Base-by-base conservation (phyloP, 2,797 vertebrate genomes). In the Natrix natrix region DNA sequence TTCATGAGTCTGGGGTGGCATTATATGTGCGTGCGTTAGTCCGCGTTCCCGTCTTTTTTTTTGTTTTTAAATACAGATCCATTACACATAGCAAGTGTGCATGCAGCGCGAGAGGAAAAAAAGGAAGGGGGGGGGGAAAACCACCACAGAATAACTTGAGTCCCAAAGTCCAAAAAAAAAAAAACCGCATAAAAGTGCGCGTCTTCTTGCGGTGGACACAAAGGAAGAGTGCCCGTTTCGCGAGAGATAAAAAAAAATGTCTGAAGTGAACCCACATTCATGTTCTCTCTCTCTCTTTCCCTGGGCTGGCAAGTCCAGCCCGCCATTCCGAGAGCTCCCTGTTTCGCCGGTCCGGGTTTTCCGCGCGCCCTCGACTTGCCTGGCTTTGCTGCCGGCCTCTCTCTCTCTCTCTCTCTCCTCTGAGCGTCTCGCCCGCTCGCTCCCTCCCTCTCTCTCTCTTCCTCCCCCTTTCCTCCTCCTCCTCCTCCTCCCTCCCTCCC, bases 401-500 rank as follows among this genome's bases (percentile, higher is more conserved):
- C 55, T n/a, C 66, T 43, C 54, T 48, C 17, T n/a, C 87, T 10
- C 32, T 26, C 28, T 16, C 11, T n/a, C 28, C 88, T 93, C 91
- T 92, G 93, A 83, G 95, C 94, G 95, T 94, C 94, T 92, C 88
- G 95, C 69, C 52, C 37, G 16, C 56, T 1, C 48, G 17, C n/a
- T 37, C 32, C 6, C 13, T 14, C 48, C 0, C 86, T 8, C 54
- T 12, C 22, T 11, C 11, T 55, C 87, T 55, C 55, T 92, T 69
- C 86, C 60, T 28, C 92, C 59, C 94, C 93, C 93, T 90, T 94
- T 92, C 83, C 90, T 93, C 93, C 94, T 69, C 89, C 93, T 26
- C 94, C 89, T 92, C 93, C 59, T 95, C 87, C 97, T 94, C 97
- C 97, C 94, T 56, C 32, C 69, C 69, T 78, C 69, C 69, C 69